These are phyloP conservation scores for Galeopsomyia nigrocyanea DNA, from an alignment of 2,888 invertebrate genomes.

Conservation along the genomic window DNA sequence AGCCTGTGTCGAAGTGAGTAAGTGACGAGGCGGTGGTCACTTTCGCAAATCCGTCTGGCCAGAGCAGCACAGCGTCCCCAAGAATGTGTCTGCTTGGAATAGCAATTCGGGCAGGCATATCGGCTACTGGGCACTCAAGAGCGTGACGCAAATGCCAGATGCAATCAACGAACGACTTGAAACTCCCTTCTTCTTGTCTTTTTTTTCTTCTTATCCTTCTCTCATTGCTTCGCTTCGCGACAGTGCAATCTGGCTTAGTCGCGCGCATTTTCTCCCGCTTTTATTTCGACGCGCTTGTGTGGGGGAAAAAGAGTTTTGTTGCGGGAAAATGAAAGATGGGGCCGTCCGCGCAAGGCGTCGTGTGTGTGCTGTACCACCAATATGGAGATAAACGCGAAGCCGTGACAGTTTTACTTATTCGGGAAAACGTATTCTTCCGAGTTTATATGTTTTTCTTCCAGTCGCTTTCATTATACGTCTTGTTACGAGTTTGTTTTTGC, in stretches of 20 bases:
- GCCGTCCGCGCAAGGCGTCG: slow-evolving; percentile 6
- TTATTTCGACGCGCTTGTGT: background rate
- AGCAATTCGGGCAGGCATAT: slow-evolving; percentile 68
- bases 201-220: slow-evolving; percentile 19
- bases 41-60: slow-evolving; percentile 69
- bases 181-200: slow-evolving; percentile 26
- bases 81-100: slow-evolving; percentile 59
- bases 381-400: slow-evolving; percentile 44
- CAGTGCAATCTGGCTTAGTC: slow-evolving; percentile 46
- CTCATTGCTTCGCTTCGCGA: slow-evolving; percentile 25
- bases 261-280: slow-evolving; percentile 21
- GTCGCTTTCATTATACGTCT: slow-evolving; percentile 33
- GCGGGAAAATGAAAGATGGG: slow-evolving; percentile 37
- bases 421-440: slow-evolving; percentile 46
- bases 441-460: slow-evolving; percentile 43
- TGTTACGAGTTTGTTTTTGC: slow-evolving; percentile 7
- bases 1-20: slow-evolving; percentile 41
- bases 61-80: slow-evolving; percentile 47
- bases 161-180: slow-evolving; percentile 60
- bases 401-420: slow-evolving; percentile 48
- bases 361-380: slow-evolving; percentile 19
- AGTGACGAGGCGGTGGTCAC: slow-evolving; percentile 43
- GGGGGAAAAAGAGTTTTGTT: slow-evolving; percentile 24
- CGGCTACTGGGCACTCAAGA: slow-evolving; percentile 66
- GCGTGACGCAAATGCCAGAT: slow-evolving; percentile 69